Percentiles rank a stretch among this genome's conserved stretches.
Conservation (phyloP, 2,113 vertebrate species). For the Thamnophis sirtalis region DNA sequence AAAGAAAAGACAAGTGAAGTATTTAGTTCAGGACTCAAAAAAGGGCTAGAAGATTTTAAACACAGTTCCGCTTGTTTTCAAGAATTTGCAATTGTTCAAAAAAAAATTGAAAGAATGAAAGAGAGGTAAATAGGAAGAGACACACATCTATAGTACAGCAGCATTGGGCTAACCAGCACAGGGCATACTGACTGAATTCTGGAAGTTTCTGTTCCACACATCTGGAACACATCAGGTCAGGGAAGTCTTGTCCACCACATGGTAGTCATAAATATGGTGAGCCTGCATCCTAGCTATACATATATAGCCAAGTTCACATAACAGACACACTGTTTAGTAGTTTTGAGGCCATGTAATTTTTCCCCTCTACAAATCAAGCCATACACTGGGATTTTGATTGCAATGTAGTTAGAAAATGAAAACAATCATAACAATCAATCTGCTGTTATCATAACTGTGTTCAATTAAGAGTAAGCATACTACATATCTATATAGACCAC, state of each 20-base stretch:
- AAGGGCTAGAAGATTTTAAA: constrained; percentile 10
- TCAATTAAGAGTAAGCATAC: background rate
- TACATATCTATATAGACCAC: background rate
- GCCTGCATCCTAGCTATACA: background rate
- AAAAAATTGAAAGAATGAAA: background rate
- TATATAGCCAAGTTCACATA: background rate
- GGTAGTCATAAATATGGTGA: background rate
- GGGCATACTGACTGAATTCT: background rate
- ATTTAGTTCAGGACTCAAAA: constrained; percentile 19
- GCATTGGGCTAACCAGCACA: background rate
- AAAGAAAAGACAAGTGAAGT: constrained; percentile 40
- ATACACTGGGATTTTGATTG: background rate
- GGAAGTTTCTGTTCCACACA: background rate
- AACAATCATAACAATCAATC: background rate
- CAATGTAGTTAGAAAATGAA: background rate
- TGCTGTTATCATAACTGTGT: background rate
- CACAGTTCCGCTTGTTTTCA: constrained; percentile 39
- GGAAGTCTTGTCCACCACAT: background rate
- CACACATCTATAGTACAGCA: background rate
- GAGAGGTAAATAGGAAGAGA: background rate
- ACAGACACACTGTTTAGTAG: background rate
- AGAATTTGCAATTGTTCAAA: constrained; percentile 29
- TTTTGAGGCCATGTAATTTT: background rate
- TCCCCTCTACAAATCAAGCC: background rate
- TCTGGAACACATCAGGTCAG: background rate